Evolutionary conservation across 2,797 vertebrate species (phyloP).

Genomic region (Scolopax bukidnonensis): DNA sequence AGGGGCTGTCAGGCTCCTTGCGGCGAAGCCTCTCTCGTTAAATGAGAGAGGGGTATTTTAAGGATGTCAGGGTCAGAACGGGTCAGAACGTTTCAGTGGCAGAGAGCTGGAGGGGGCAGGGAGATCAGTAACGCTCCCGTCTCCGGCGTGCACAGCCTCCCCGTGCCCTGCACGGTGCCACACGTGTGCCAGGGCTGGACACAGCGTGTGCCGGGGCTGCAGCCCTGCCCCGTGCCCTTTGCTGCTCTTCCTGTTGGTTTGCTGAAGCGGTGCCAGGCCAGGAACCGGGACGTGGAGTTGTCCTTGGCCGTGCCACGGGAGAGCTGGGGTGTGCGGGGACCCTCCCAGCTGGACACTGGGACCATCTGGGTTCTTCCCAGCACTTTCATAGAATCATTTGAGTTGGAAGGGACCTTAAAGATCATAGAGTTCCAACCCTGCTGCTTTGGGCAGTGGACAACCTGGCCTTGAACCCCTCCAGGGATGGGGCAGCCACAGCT

Average conservation of each 20-base stretch:
- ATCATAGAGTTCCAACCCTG: no score
- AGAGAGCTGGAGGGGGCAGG: neutral
- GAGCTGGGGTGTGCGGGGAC: no score
- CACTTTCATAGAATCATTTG: neutral
- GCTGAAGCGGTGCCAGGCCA: rapidly evolving
- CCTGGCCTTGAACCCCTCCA: no score
- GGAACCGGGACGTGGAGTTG: rapidly evolving
- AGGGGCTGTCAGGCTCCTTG: neutral
- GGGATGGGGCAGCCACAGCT: no score
- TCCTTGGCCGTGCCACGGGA: neutral
- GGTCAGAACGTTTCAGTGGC: neutral
- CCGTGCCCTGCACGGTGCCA: neutral
- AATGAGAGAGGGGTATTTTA: neutral
- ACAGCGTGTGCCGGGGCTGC: rapidly evolving
- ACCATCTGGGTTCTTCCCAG: rapidly evolving
- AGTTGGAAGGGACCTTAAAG: no score
- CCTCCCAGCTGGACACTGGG: neutral
- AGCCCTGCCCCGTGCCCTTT: neutral
- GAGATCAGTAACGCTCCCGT: neutral
- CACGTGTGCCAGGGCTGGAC: neutral
- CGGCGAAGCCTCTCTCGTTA: rapidly evolving
- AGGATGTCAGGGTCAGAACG: neutral
- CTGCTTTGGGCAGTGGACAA: no score
- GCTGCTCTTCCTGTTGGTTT: neutral
- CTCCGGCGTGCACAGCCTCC: neutral